phyloP scores from a whole-genome alignment of 2,888 invertebrate species.

The Heliconius sara region DNA sequence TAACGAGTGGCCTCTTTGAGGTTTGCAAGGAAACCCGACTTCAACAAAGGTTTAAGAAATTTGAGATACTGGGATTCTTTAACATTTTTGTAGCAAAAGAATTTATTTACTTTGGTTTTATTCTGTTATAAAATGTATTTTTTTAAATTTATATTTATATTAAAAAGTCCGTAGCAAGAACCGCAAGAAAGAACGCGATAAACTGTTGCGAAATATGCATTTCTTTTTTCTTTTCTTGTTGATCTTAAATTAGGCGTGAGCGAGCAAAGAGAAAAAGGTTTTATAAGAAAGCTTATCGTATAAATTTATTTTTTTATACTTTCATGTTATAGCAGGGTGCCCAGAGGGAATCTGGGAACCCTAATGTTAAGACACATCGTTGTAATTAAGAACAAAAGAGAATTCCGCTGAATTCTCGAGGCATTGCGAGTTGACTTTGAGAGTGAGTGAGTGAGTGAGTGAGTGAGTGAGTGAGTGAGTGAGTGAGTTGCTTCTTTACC shows the following conservation, averaged over 20 bases:
- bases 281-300: not conserved
- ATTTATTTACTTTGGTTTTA: not conserved
- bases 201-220: not conserved
- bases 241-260: no score
- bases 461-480: no score
- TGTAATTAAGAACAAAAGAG: not conserved
- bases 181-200: not conserved
- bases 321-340: not conserved
- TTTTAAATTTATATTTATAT: not conserved
- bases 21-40: not conserved
- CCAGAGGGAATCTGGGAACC: not conserved
- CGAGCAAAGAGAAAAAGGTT: not conserved
- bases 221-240: not conserved
- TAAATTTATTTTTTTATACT: not conserved
- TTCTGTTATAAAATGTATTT: not conserved
- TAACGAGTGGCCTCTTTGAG: conserved; percentile 5
- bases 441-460: no score
- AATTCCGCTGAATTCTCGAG: no score
- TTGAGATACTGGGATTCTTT: not conserved
- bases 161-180: not conserved
- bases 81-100: not conserved
- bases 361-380: not conserved
- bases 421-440: no score
- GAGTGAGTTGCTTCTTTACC: no score
- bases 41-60: conserved; percentile 18